These are phyloP conservation scores for Bagarius yarrelli DNA, from an alignment of 2,113 vertebrate species.

Conservation along the genomic window DNA sequence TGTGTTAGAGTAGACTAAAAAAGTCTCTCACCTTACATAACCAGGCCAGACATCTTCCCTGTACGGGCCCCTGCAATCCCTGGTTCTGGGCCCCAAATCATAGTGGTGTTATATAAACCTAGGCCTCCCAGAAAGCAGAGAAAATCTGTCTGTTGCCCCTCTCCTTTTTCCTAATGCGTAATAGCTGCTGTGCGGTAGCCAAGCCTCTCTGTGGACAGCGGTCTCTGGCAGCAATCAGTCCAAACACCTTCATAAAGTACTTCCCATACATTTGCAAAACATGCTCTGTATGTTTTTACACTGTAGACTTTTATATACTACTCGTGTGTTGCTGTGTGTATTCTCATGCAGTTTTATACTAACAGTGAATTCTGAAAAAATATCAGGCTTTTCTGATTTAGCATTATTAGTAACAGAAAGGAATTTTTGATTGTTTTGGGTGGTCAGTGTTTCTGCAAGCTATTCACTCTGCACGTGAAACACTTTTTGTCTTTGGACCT, in stretches of 20 bases:
- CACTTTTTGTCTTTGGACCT: conserved; percentile 5
- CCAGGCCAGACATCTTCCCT: conserved; percentile 44
- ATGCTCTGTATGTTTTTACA: conserved; percentile 32
- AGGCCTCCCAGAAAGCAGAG: conserved; percentile 47
- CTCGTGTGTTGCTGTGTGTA: not conserved
- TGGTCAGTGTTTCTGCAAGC: not conserved
- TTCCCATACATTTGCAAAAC: conserved; percentile 42
- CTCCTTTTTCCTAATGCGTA: conserved; percentile 51
- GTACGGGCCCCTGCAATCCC: conserved; percentile 39
- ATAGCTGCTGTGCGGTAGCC: conserved; percentile 48
- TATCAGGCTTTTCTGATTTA: not conserved
- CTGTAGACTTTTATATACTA: conserved; percentile 8
- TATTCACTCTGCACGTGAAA: conserved; percentile 7
- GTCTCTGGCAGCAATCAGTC: conserved; percentile 49
- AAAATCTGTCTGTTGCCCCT: conserved; percentile 52
- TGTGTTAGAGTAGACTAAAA: not conserved
- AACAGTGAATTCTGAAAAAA: not conserved
- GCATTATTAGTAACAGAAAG: not conserved
- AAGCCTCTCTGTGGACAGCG: conserved; percentile 49
- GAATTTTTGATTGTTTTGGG: not conserved
- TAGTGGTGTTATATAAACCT: conserved; percentile 47
- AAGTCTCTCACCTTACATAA: conserved; percentile 49
- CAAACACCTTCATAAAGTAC: conserved; percentile 48
- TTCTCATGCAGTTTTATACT: not conserved
- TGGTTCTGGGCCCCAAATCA: conserved; percentile 42